These are phyloP conservation scores for Dromius quadrimaculatus DNA, from an alignment of 2,888 invertebrate species.

Conservation along the genomic window DNA sequence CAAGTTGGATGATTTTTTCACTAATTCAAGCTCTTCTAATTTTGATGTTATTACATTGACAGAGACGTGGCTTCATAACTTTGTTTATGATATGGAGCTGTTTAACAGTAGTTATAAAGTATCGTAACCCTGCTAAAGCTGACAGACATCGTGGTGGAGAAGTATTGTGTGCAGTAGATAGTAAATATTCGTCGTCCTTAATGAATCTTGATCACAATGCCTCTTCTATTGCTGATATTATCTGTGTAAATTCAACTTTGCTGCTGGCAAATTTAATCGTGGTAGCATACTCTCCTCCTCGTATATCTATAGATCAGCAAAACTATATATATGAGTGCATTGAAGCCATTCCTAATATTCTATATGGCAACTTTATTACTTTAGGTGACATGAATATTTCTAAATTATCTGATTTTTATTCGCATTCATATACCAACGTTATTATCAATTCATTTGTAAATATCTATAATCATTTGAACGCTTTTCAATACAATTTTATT, in stretches of 20 bases:
- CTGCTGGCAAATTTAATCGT: no score
- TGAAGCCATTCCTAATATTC: not conserved
- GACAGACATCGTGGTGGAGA: not conserved
- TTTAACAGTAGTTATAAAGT: not conserved
- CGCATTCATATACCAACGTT: not conserved
- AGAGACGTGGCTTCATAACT: not conserved
- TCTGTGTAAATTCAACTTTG: not conserved
- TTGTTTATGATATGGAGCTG: not conserved
- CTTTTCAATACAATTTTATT: not conserved
- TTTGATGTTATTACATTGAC: not conserved
- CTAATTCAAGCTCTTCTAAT: not conserved
- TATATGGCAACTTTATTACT: not conserved
- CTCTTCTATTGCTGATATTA: not conserved
- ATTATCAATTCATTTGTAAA: not conserved
- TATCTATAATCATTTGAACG: not conserved
- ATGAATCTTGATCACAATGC: not conserved
- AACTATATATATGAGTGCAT: not conserved
- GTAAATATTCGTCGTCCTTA: not conserved
- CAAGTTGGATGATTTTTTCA: not conserved
- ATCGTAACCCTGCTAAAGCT: not conserved
- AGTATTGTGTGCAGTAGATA: not conserved
- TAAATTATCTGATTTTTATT: not conserved
- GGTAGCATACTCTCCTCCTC: not conserved
- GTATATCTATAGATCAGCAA: not conserved
- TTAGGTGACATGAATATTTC: not conserved